Conservation (phyloP, 1,140 invertebrate species). For the Campoletis sonorensis region DNA sequence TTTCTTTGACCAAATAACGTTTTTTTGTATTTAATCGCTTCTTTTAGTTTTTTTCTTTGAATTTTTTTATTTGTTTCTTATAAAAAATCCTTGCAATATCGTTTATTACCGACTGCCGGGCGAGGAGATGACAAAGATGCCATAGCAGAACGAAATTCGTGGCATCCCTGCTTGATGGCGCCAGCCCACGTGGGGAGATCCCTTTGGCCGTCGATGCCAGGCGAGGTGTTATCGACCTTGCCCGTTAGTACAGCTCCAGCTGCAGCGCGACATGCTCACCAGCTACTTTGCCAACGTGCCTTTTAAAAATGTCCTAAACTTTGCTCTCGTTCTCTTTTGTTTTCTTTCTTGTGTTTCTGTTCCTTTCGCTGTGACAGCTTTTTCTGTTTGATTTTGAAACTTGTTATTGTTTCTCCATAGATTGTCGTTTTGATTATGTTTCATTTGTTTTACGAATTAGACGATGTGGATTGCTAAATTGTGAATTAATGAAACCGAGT, state of each 20-base stretch:
- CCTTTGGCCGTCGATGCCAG: conserved; percentile 46
- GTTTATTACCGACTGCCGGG: conserved; percentile 43
- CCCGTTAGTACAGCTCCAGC: not conserved
- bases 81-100: not conserved
- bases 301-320: not conserved
- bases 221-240: conserved; percentile 57
- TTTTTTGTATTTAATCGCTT: not conserved
- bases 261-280: not conserved
- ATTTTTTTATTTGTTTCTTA: not conserved
- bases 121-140: conserved; percentile 44
- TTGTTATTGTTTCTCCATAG: too few relatives aligned
- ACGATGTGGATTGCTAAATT: too few relatives aligned
- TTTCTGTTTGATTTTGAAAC: not conserved
- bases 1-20: not conserved
- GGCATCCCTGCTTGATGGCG: conserved; percentile 62
- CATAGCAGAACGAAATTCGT: conserved; percentile 54
- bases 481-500: too few relatives aligned
- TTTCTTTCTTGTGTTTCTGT: not conserved
- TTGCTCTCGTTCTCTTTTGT: too few relatives aligned
- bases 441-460: too few relatives aligned
- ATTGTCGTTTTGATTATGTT: too few relatives aligned
- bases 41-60: not conserved
- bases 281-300: not conserved
- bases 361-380: not conserved
- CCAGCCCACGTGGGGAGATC: conserved; percentile 61